Conservation (phyloP, 2,113 vertebrate species). For the Aphelocoma coerulescens region DNA sequence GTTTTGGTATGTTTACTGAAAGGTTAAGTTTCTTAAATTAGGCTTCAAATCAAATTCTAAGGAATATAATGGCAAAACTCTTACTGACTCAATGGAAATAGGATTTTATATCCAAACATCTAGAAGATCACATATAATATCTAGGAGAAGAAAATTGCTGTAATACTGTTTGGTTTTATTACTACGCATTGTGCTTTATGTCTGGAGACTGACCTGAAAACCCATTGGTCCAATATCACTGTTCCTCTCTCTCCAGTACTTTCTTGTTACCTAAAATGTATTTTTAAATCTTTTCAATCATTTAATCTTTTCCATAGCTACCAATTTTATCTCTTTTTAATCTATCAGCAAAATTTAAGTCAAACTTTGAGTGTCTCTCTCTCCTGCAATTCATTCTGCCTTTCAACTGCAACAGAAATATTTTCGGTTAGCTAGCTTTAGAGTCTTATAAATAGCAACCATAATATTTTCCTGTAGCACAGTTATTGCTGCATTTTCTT, state of each 20-base stretch:
- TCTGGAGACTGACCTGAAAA: slow-evolving; percentile 25
- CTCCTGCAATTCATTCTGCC: not conserved
- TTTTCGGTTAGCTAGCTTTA: not conserved
- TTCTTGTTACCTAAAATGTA: not conserved
- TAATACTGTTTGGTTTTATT: slow-evolving; percentile 52
- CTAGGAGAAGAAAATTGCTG: slow-evolving; percentile 19
- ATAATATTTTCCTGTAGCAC: not conserved
- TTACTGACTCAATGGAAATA: slow-evolving; percentile 15
- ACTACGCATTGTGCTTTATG: slow-evolving; percentile 29
- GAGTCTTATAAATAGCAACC: not conserved
- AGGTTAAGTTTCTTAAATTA: slow-evolving; percentile 46
- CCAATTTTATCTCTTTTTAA: not conserved
- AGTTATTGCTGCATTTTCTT: not conserved
- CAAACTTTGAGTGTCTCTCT: not conserved
- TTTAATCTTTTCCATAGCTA: not conserved
- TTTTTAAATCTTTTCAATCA: not conserved
- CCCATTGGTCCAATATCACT: not conserved
- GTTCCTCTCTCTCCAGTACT: not conserved
- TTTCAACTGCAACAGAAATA: not conserved
- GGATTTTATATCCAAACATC: slow-evolving; percentile 32
- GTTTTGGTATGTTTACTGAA: slow-evolving; percentile 14
- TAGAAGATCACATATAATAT: slow-evolving; percentile 22
- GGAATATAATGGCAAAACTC: slow-evolving; percentile 18
- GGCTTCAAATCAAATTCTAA: slow-evolving; percentile 16
- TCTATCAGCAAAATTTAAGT: not conserved